Evolutionary conservation across 2,113 vertebrate species (phyloP), one percentile per base, ranked within the genome.

Genomic region (Salvelinus alpinus): DNA sequence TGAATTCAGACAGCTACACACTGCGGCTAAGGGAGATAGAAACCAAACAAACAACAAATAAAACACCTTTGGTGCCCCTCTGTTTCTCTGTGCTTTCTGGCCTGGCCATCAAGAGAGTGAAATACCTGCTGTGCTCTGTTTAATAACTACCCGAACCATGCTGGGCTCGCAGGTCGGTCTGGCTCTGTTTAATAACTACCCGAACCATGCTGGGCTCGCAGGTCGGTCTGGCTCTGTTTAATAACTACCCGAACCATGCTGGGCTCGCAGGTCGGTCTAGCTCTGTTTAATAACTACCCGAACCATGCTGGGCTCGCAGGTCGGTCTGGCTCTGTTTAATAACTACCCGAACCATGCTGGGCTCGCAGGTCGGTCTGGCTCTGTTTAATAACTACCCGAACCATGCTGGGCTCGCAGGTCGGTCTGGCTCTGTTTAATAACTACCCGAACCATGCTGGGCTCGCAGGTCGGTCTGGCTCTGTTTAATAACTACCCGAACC

Each of bases 81-180:
- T 18, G 57, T 20, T 60, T 60, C 14, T n/a, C 57, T 3, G 48
- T 11, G 14, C 48, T 34, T 34, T 34, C 48, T 11, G 48, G 48
- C 48, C 48, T 11, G 48, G 48, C 13, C 48, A 64, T 27, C 12
- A 66, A 34, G 64, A 31, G 64, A 12, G 64, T 66, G 22, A 29
- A 29, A 44, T 47, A 44, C 47, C 47, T 44, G 2, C 44, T 1
- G 67, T 38, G 34, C 34, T n/a, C 29, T 38, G 29, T 44, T 70
- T 70, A 22, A 38, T 44, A 18, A 47, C 16, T 51, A 51, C 16
- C 57, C 0, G 64, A 22, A n/a, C 25, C 22, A 48, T 71, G 73
- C 67, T 38, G 78, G 72, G 76, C 69, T 54, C 51, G 73, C 34
- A 18, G 64, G 73, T 20, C 31, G 31, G 31, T 34, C 14, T 18